Evolutionary conservation across 2,113 vertebrate genomes (phyloP), one percentile per base, ranked within the genome.

Genomic region (Prunella himalayana): DNA sequence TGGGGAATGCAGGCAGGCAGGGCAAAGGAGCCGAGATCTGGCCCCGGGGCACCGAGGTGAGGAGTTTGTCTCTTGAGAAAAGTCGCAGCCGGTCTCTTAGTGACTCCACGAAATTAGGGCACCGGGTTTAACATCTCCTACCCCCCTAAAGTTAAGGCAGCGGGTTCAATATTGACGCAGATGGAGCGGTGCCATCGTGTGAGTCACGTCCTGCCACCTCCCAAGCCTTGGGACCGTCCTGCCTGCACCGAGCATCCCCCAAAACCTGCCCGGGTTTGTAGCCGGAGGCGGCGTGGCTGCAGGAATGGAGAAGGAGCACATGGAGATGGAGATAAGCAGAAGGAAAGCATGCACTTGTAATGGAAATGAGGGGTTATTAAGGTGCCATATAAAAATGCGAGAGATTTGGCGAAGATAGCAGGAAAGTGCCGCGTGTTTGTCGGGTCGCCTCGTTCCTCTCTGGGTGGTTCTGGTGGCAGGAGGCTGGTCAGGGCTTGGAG

Each of bases 291-390:
- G 20, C 8, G 86, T 6, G 91, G 91, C 90, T 60, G 92, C 84
- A 92, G 93, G 95, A 95, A 94, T 93, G 94, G 94, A 92, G 92
- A 77, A 91, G 94, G 95, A 91, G 95, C 37, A 92, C 9, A 80
- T 3, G n/a, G 82, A 89, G 94, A 83, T 37, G 47, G 39, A 95
- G 97, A 97, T 97, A 96, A 97, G 94, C 82, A 61, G 77, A 31
- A 92, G 94, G 97, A 96, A 97, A 95, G 92, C 95, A 96, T 82
- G 95, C 96, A 96, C 96, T 97, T 97, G 96, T 97, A 63, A 97
- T 97, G 97, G 97, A 97, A 97, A 97, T 97, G 95, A 97, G 95
- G 96, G 97, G 96, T 96, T 97, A 97, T 97, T 97, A 97, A 97
- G 95, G 90, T 97, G 97, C 96, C 97, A 95, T 97, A 97, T 97